Conservation (phyloP, 2,888 invertebrate genomes). For the Tachystola acroxantha region DNA sequence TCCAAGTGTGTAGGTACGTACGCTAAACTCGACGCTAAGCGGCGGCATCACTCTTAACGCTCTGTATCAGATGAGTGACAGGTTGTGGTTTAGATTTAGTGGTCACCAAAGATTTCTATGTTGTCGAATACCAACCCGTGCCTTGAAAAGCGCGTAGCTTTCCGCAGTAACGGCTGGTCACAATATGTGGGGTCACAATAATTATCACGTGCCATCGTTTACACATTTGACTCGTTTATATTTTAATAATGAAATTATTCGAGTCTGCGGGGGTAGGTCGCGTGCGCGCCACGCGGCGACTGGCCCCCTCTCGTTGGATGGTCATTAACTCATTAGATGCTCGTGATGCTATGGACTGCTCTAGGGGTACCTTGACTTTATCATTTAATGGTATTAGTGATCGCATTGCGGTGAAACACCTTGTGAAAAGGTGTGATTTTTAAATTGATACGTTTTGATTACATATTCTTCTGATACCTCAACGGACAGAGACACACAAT, state of each 20-base stretch:
- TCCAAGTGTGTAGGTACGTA: no score
- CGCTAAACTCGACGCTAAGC: no score
- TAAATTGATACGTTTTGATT: no score
- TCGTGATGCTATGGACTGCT: conserved; percentile 28
- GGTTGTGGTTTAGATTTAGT: no score
- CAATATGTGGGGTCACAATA: conserved; percentile 30
- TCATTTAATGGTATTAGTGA: conserved; percentile 56
- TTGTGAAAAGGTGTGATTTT: conserved; percentile 49
- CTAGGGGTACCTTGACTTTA: conserved; percentile 54
- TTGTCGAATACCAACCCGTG: no score
- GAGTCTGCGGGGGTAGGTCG: conserved; percentile 34
- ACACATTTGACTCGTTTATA: conserved; percentile 69
- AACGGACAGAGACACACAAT: no score
- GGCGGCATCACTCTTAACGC: no score
- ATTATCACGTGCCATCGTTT: conserved; percentile 64
- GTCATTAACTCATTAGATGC: conserved; percentile 69
- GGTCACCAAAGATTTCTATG: no score
- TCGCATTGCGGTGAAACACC: conserved; percentile 27
- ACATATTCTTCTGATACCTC: no score
- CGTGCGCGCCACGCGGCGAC: conserved; percentile 40
- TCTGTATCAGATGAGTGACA: no score
- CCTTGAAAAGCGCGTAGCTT: no score
- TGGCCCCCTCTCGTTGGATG: conserved; percentile 32
- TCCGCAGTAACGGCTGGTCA: no score
- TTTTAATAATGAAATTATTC: conserved; percentile 72